Percentiles rank a stretch among this genome's conserved stretches.
These are phyloP conservation scores for Philhelius pedissequus DNA, from an alignment of 2,888 invertebrate species.

Conservation along the genomic window DNA sequence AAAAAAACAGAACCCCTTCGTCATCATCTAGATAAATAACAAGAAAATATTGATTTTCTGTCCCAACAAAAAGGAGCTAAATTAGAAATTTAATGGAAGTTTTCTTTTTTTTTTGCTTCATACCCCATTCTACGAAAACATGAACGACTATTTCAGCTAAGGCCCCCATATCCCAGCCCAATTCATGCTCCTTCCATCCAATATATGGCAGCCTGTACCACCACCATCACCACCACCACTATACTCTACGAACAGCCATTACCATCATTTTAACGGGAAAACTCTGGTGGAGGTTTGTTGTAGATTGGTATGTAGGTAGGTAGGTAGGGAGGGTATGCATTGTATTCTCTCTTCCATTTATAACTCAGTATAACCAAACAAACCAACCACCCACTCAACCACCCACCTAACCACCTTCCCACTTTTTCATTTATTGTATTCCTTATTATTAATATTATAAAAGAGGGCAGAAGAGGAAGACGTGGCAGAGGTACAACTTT, in stretches of 20 bases:
- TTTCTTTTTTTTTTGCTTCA: slow-evolving; percentile 19
- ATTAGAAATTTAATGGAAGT: slow-evolving; percentile 67
- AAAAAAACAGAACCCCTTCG: slow-evolving; percentile 37
- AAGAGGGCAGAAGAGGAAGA: not conserved
- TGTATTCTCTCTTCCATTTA: slow-evolving; percentile 46
- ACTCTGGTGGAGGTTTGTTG: slow-evolving; percentile 8
- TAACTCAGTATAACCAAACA: slow-evolving; percentile 8
- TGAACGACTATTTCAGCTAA: slow-evolving; percentile 9
- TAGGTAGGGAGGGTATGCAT: too few relatives aligned
- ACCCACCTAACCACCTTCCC: not conserved
- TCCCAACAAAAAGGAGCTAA: slow-evolving; percentile 66
- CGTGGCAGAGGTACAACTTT: slow-evolving; percentile 48
- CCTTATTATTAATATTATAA: slow-evolving; percentile 62
- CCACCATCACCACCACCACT: not conserved
- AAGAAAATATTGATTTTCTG: slow-evolving; percentile 68
- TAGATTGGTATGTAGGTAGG: not conserved
- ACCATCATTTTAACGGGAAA: slow-evolving; percentile 60
- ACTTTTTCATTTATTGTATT: slow-evolving; percentile 19
- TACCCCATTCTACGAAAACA: slow-evolving; percentile 13
- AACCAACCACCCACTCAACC: not conserved
- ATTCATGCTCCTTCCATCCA: slow-evolving; percentile 15
- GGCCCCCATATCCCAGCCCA: not conserved
- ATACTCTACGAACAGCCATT: slow-evolving; percentile 37
- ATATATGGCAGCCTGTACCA: slow-evolving; percentile 35
- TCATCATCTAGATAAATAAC: slow-evolving; percentile 50